A percentile compares a stretch with the other conserved stretches of the same genome.
These are phyloP conservation scores for Adelosebastes latens DNA, from an alignment of 2,797 vertebrate genomes.

Conservation along the genomic window DNA sequence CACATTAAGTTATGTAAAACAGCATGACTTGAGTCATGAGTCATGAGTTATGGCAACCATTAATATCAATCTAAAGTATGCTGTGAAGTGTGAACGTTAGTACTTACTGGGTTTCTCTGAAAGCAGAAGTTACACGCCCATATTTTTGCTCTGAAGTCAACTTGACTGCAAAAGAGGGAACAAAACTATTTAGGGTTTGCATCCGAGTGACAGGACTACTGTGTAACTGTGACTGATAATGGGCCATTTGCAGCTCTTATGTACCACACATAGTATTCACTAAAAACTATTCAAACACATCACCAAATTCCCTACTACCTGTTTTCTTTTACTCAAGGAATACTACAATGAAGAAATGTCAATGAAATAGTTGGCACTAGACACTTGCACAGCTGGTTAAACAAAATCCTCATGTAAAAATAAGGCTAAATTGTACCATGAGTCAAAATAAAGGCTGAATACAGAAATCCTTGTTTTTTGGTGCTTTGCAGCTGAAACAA, in stretches of 20 bases:
- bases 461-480: background rate
- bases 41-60: background rate
- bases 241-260: background rate
- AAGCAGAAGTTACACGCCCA: constrained; percentile 99
- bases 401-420: background rate
- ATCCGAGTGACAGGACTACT: background rate
- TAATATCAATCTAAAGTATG: background rate
- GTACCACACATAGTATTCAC: constrained; percentile 4
- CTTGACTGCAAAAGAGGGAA: constrained; percentile 85
- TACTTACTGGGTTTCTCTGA: constrained; percentile 94
- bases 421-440: background rate
- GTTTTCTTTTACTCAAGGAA: background rate
- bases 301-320: background rate
- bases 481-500: background rate
- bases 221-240: background rate
- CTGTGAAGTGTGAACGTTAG: accelerated
- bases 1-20: background rate
- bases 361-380: background rate
- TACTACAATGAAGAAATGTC: background rate
- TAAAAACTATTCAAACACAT: background rate
- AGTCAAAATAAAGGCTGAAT: background rate
- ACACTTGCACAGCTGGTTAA: background rate
- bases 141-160: constrained; percentile 96
- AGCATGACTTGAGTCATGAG: background rate
- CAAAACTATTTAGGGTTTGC: background rate